Evolutionary conservation across 2,888 invertebrate genomes (phyloP), one percentile per base, ranked within the genome.

Genomic region (Celastrina argiolus): DNA sequence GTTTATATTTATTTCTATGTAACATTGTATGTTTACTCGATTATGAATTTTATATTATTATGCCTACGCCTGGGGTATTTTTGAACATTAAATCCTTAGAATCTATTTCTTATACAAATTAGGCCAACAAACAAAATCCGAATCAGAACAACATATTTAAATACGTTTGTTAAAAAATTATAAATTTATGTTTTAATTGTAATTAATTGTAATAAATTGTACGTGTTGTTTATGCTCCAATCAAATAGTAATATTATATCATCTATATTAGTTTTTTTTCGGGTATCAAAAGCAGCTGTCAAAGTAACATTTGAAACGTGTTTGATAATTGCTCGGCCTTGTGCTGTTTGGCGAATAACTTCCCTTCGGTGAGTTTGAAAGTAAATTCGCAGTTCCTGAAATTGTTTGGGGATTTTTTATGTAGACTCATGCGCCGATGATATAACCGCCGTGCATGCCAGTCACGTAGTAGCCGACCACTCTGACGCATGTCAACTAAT

Each of bases 401-500:
- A n/a, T 63, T 63, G 26, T 63, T 39, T 18, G 26, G 16, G 34
- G 65, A 56, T 66, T 28, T 36, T 56, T 45, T 68, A 42, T 66
- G 66, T 68, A 64, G 69, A 72, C 70, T 36, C 18, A 61, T 61
- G 87, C 69, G 71, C 70, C 70, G 71, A 67, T 72, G 67, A 70
- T 71, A 90, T 88, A 51, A 51, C 22, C 51, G 22, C 12, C 51
- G 51, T 83, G 83, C 72, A 75, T 79, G 83, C 90, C 87, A 87
- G 87, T 85, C 76, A 74, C 69, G 67, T 75, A 72, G 76, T 73
- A 81, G 78, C 79, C 82, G 79, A 81, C 78, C 80, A 51, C 51
- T 51, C 22, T 22, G 51, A 51, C 22, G 88, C 87, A 88, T 89
- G 85, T 87, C 82, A 87, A 88, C 83, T 84, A n/a, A 88, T 87